Percentiles rank a stretch among this genome's conserved stretches.
These are phyloP conservation scores for Rhamphomyia laevipes DNA, from an alignment of 2,888 invertebrate species.

Conservation along the genomic window DNA sequence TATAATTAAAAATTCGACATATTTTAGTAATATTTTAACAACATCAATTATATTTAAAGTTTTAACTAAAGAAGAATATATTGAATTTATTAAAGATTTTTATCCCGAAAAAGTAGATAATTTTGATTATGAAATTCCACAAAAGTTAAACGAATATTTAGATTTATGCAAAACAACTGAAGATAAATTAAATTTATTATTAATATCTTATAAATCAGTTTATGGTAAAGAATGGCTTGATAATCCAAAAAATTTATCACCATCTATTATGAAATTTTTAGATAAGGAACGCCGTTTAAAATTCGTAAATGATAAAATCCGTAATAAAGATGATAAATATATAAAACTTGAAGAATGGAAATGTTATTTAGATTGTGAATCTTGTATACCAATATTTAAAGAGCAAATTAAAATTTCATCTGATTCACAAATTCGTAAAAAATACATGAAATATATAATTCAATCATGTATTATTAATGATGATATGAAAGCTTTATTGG, in stretches of 20 bases:
- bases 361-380: neutral
- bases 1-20: neutral
- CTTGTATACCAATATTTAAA: neutral
- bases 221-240: neutral
- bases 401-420: neutral
- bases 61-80: neutral
- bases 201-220: neutral
- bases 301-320: neutral
- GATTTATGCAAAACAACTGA: neutral
- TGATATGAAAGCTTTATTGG: neutral
- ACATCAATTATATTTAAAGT: neutral
- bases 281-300: neutral
- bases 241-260: neutral
- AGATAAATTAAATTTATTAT: neutral
- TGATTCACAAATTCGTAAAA: neutral
- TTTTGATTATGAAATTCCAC: neutral
- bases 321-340: neutral
- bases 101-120: neutral
- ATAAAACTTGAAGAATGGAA: neutral
- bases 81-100: neutral
- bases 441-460: neutral
- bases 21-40: neutral
- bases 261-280: neutral
- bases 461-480: neutral
- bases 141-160: neutral